Evolutionary conservation across 2,113 vertebrate genomes (phyloP), one percentile per base, ranked within the genome.

Genomic region (Pogona vitticeps): DNA sequence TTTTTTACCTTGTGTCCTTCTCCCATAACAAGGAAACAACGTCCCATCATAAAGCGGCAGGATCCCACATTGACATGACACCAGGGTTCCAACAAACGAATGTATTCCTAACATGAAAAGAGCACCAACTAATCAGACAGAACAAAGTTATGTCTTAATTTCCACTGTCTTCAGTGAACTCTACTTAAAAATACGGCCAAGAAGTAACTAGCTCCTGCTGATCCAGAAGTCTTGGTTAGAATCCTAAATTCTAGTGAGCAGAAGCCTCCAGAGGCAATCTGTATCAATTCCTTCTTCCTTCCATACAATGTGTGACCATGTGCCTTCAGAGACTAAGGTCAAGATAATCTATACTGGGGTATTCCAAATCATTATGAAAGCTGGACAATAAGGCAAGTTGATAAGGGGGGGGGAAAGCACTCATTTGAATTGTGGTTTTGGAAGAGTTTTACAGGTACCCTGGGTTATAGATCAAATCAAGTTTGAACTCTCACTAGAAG

Each of bases 51-150:
- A 94, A 99, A 99, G 12, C 97, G 96, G 81, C 98, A 98, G 80
- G 99, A 99, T 36, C 98, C 99, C 70, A 98, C 96, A 83, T 98
- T 99, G 85, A 98, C 97, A 15, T 99, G 98, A 95, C 98, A 99
- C 98, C 98, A 99, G 0, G 98, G 97, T 82, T 97, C 96, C 26
- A 98, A 96, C 80, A 99, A 96, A 12, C 98, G 96, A 81, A 98
- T 97, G 67, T 99, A 98, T 80, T 99, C 98, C 98, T 99, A 18
- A 0, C 52, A 87, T 75, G 82, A 73, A 92, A 80, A 90, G 6
- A 0, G 8, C 18, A 88, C 33, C 6, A 84, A 91, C n/a, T 71
- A 76, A 85, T 88, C 78, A 92, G 75, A 76, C 73, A 83, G 56
- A 70, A 33, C 20, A 61, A 80, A 14, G 31, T 73, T 73, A 33